A percentile compares a stretch with the other conserved stretches of the same genome.
Evolutionary conservation across 2,797 vertebrate species (phyloP).

Genomic region (Neopelma chrysocephalum): DNA sequence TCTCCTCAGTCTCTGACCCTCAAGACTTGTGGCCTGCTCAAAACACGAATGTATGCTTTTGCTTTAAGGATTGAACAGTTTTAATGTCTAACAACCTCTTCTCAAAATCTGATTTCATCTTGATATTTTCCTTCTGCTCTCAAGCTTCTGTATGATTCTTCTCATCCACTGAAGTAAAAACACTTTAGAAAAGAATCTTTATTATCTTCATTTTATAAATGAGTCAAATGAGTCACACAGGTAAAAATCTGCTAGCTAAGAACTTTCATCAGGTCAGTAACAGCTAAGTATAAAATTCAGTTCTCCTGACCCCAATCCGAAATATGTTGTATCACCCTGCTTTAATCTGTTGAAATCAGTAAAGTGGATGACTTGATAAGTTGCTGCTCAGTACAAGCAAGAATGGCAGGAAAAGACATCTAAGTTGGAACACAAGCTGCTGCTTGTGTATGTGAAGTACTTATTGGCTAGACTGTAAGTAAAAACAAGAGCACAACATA

Average conservation of each 20-base stretch:
- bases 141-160: neutral
- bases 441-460: neutral
- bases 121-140: neutral
- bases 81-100: neutral
- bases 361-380: neutral
- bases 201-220: neutral
- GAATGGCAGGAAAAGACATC: neutral
- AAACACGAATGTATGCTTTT: neutral
- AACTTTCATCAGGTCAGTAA: neutral
- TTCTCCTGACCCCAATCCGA: neutral
- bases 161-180: neutral
- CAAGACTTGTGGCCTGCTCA: neutral
- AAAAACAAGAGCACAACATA: neutral
- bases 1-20: neutral
- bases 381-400: neutral
- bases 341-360: neutral
- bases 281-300: neutral
- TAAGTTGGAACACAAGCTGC: neutral
- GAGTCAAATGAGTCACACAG: neutral
- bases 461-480: neutral
- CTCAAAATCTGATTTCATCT: neutral
- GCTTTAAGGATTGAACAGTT: neutral
- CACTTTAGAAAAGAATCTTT: neutral
- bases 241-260: neutral
- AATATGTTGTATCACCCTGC: neutral